phyloP scores from a whole-genome alignment of 2,888 invertebrate genomes.

The Phyllotreta striolata region DNA sequence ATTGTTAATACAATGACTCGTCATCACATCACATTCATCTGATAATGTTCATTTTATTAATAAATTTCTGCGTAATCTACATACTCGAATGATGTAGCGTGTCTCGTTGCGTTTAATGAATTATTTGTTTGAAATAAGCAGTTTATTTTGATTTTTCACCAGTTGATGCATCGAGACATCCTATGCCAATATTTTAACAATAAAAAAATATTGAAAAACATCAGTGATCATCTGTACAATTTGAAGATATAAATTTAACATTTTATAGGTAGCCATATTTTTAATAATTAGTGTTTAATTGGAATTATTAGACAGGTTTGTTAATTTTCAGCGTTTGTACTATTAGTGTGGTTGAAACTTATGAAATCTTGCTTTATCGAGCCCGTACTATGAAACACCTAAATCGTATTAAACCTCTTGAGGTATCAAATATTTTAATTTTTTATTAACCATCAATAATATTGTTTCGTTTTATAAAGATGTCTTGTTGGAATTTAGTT shows the following conservation, averaged over 20 bases:
- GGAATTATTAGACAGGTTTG: slow-evolving; percentile 34
- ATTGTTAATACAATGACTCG: slow-evolving; percentile 34
- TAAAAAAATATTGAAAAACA: slow-evolving; percentile 31
- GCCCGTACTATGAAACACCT: too few species aligned
- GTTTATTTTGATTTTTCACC: too few species aligned
- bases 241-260: slow-evolving; percentile 36
- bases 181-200: slow-evolving; percentile 28
- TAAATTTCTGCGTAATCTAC: not conserved
- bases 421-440: too few species aligned
- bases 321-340: slow-evolving; percentile 31
- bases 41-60: slow-evolving; percentile 1
- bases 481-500: too few species aligned
- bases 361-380: not conserved
- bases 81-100: too few species aligned
- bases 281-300: slow-evolving; percentile 38
- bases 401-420: too few species aligned
- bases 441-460: too few species aligned
- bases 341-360: slow-evolving; percentile 12
- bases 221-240: slow-evolving; percentile 40
- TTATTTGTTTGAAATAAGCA: too few species aligned
- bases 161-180: not conserved
- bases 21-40: slow-evolving; percentile 39
- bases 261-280: slow-evolving; percentile 43
- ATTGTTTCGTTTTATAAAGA: too few species aligned
- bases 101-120: too few species aligned